Conservation (phyloP, 2,888 invertebrate genomes). For the Leistus spinibarbis region DNA sequence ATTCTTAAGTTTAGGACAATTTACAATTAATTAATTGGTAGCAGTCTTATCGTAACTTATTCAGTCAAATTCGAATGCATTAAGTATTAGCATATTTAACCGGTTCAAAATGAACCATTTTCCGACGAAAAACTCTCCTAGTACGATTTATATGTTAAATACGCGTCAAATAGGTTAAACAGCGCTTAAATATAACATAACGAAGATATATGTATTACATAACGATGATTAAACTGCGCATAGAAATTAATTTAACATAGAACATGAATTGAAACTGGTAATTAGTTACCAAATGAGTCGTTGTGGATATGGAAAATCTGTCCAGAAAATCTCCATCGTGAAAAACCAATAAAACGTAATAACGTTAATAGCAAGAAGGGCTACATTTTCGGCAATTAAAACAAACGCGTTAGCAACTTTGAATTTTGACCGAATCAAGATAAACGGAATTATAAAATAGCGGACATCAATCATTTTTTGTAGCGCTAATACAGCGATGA, state of each 20-base stretch:
- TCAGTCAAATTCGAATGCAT: background rate
- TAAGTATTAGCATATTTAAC: background rate
- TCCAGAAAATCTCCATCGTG: slow-evolving; percentile 79
- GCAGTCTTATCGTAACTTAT: background rate
- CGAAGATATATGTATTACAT: too few species aligned
- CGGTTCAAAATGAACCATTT: too few species aligned
- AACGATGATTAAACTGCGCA: too few species aligned
- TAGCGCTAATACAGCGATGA: slow-evolving; percentile 71
- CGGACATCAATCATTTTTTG: slow-evolving; percentile 90
- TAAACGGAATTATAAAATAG: slow-evolving; percentile 93
- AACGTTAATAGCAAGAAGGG: slow-evolving; percentile 70
- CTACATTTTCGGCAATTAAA: slow-evolving; percentile 67
- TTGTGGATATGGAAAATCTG: slow-evolving; percentile 72
- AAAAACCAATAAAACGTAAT: slow-evolving; percentile 78
- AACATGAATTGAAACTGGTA: too few species aligned
- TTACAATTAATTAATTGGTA: background rate
- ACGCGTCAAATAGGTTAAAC: too few species aligned
- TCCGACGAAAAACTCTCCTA: too few species aligned
- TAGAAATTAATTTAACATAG: too few species aligned
- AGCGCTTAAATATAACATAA: too few species aligned
- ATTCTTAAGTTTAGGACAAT: background rate
- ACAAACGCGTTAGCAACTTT: slow-evolving; percentile 59
- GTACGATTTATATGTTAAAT: too few species aligned
- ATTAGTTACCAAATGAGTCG: slow-evolving; percentile 83
- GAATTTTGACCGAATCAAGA: slow-evolving; percentile 77